Evolutionary conservation across 1,140 invertebrate species (phyloP).

Genomic region (Sycophaga agraensis): DNA sequence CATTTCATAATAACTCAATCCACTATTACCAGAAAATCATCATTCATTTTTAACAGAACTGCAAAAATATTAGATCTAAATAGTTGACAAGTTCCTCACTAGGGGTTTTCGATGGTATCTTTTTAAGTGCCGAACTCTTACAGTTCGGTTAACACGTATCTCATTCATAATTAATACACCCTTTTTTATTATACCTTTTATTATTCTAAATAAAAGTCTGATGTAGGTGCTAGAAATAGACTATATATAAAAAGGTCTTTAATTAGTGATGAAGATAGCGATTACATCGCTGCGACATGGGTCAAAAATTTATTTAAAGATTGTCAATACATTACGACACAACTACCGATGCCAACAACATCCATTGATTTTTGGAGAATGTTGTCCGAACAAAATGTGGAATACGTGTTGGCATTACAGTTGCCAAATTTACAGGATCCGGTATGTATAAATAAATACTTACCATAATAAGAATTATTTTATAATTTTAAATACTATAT

Average conservation of each 20-base stretch:
- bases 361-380: slow-evolving; percentile 92
- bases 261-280: slow-evolving; percentile 38
- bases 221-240: slow-evolving; percentile 23
- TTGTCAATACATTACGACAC: slow-evolving; percentile 81
- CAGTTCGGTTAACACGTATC: no score
- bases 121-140: no score
- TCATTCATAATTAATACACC: no score
- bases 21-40: no score
- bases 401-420: slow-evolving; percentile 65
- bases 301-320: slow-evolving; percentile 55
- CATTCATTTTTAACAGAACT: no score
- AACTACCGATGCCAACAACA: slow-evolving; percentile 85
- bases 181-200: no score
- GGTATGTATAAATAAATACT: slow-evolving; percentile 23
- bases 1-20: no score
- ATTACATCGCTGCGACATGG: slow-evolving; percentile 39
- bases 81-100: no score
- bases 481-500: background rate
- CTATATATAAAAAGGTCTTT: slow-evolving; percentile 40
- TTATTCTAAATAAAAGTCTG: no score
- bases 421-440: slow-evolving; percentile 34
- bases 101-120: no score
- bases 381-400: slow-evolving; percentile 69
- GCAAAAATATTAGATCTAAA: no score
- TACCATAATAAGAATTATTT: background rate